Base-by-base conservation (phyloP, 2,888 invertebrate species). In the Melipona beecheii region DNA sequence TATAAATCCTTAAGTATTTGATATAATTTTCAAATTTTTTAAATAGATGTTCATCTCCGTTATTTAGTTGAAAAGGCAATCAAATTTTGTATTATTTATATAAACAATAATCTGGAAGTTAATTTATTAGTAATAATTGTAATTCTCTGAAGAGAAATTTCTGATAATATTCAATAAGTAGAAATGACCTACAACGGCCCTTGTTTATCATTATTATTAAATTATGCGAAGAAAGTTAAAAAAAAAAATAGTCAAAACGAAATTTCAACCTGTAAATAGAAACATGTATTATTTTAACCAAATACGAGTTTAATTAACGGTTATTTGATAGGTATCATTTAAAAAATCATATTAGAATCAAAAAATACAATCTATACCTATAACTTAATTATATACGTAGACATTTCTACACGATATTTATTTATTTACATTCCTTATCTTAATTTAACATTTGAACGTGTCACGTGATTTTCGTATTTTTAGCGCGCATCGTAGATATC, bases 381-480 rank as follows among this genome's bases (percentile, higher is more conserved):
- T 58, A 5, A 4, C n/a, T n/a, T 58, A 5, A 58, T 58, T 58
- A 15, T 15, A 58, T 56, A 56, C n/a, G n/a, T 56, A n/a, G 15
- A n/a, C 24, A n/a, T 58, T n/a, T n/a, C n/a, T 58, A n/a, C 5
- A n/a, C 15, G 27, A 36, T 17, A 58, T 15, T 78, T 60, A 43
- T 80, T 66, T 78, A 80, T 65, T 71, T 66, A 60, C 17, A 21
- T 56, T 2, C 17, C 15, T 2, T 69, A 43, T 69, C 72, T 56
- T 69, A 80, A 82, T 81, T 80, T 62, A 75, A 81, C 62, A 31
- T 73, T 81, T 58, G 19, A 80, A 73, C 49, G 24, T 24, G n/a
- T 78, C 78, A 78, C 74, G 74, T 76, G 83, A 68, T 69, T 9
- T 50, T 72, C 56, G 65, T 68, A 83, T 75, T 64, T 84, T 84